Conservation (phyloP, 2,888 invertebrate genomes). For the Liposcelis brunnea region DNA sequence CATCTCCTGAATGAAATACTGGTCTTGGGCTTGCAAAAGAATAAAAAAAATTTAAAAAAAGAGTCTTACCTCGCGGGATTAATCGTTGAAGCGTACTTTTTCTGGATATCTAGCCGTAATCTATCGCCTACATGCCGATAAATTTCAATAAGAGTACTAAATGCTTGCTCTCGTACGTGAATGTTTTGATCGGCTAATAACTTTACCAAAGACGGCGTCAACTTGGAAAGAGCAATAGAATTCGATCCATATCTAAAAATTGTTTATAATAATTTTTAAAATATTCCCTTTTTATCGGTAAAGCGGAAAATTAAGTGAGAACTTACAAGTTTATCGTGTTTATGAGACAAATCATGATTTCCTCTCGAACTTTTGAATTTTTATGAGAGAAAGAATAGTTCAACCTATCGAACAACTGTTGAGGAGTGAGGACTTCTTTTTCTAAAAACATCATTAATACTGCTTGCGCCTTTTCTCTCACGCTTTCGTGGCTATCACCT, state of each 20-base stretch:
- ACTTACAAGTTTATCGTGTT: conserved; percentile 66
- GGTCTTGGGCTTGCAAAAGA: too few relatives aligned
- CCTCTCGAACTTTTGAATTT: conserved; percentile 83
- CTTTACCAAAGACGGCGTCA: conserved; percentile 66
- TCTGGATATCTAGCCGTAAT: conserved; percentile 61
- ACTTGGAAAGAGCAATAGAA: conserved; percentile 60
- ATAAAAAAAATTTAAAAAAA: too few relatives aligned
- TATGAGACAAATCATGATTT: conserved; percentile 66
- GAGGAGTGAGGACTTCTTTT: conserved; percentile 47
- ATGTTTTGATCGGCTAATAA: conserved; percentile 73
- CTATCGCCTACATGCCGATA: conserved; percentile 88
- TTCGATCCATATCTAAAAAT: conserved; percentile 63
- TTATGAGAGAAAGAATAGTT: conserved; percentile 61
- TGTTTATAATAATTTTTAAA: conserved; percentile 11
- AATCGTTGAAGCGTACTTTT: conserved; percentile 46
- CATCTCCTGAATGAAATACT: too few relatives aligned
- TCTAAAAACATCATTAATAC: conserved; percentile 55
- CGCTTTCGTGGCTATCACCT: conserved; percentile 44
- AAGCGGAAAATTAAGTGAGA: conserved; percentile 14
- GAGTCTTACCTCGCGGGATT: conserved; percentile 47
- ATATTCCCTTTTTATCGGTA: neutral
- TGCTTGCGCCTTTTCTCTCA: conserved; percentile 56
- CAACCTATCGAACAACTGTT: conserved; percentile 54
- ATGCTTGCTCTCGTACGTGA: conserved; percentile 73
- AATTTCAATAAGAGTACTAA: conserved; percentile 70